phyloP scores from a whole-genome alignment of 2,888 invertebrate species.

The Heliconius ismenius region DNA sequence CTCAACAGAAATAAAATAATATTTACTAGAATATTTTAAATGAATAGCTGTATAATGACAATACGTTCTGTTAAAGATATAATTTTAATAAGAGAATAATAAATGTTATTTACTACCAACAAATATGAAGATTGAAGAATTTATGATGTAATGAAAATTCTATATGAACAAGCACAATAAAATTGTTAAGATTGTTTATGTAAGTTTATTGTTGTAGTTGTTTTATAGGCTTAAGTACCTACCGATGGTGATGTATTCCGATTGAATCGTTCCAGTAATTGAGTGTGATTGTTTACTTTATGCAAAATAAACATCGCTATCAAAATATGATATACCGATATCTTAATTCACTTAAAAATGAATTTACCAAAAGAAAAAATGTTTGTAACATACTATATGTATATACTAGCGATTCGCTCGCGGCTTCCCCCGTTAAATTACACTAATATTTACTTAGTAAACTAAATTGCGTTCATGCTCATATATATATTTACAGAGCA shows the following conservation, averaged over 20 bases:
- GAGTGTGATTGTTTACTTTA: too few species aligned
- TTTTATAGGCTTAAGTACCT: background rate
- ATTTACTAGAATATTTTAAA: background rate
- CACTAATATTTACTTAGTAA: too few species aligned
- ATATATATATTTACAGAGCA: too few species aligned
- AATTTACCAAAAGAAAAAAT: too few species aligned
- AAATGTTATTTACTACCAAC: constrained; percentile 8
- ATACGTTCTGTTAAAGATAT: constrained; percentile 1
- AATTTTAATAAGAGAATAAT: constrained; percentile 17
- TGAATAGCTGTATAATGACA: background rate
- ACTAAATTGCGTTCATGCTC: too few species aligned
- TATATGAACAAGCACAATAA: background rate
- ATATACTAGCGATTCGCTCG: too few species aligned
- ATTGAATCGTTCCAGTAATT: too few species aligned
- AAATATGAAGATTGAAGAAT: constrained; percentile 3
- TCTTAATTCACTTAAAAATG: too few species aligned
- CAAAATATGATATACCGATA: too few species aligned
- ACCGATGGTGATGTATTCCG: background rate
- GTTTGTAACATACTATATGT: too few species aligned
- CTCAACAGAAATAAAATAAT: background rate
- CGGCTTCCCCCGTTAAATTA: too few species aligned
- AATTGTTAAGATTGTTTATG: background rate
- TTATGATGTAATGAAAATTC: constrained; percentile 14
- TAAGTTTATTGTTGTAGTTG: background rate
- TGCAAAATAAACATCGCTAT: too few species aligned